Conservation (phyloP, 2,113 vertebrate genomes). For the Salvelinus namaycush region DNA sequence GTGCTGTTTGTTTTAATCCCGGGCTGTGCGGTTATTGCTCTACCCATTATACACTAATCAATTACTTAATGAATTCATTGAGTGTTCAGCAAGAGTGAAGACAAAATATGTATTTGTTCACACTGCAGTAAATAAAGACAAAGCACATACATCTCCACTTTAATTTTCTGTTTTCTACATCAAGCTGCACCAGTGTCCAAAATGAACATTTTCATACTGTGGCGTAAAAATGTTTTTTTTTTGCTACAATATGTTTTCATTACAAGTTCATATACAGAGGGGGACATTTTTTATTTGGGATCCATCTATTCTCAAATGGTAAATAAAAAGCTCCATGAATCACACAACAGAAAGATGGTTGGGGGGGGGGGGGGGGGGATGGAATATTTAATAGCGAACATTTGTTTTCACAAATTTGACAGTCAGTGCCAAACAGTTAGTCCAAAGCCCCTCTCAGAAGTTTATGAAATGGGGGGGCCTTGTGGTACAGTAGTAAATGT, state of each 20-base stretch:
- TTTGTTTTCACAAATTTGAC: background rate
- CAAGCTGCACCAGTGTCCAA: background rate
- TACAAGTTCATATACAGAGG: background rate
- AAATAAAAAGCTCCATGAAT: background rate
- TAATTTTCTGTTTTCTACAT: slow-evolving; percentile 3
- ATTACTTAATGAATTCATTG: no score
- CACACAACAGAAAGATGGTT: background rate
- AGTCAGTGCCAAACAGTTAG: background rate
- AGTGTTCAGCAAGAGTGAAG: no score
- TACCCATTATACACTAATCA: no score
- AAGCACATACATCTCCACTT: background rate
- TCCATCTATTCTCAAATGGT: background rate
- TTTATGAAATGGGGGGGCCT: background rate
- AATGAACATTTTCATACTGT: background rate
- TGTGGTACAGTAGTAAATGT: background rate
- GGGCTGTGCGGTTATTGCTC: no score
- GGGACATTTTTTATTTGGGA: background rate
- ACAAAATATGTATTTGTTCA: no score
- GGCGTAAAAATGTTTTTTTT: background rate
- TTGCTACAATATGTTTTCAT: background rate
- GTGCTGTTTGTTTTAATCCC: no score
- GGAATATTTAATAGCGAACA: background rate
- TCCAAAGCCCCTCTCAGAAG: background rate
- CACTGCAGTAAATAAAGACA: background rate
- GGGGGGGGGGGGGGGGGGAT: background rate